These are phyloP conservation scores for Perognathus longimembris DNA, from an alignment of 2,113 vertebrate species.

Conservation along the genomic window DNA sequence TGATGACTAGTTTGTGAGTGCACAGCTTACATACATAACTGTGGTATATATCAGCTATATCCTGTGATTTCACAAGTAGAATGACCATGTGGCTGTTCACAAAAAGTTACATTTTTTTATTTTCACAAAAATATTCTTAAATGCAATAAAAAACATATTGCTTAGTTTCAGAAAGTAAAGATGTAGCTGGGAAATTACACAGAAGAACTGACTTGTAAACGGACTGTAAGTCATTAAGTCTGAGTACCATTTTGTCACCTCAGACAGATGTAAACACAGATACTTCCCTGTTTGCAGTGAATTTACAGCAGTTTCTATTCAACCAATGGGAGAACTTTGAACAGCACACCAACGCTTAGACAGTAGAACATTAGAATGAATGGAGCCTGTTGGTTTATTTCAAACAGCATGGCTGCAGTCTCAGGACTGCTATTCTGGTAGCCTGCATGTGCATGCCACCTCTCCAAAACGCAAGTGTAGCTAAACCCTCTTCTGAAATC, in stretches of 20 bases:
- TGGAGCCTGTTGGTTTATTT: not conserved
- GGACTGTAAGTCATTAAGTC: not conserved
- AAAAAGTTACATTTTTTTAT: constrained; percentile 67
- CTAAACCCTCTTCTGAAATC: constrained; percentile 11
- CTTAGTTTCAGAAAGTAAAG: constrained; percentile 62
- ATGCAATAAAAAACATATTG: constrained; percentile 63
- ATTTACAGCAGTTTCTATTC: not conserved
- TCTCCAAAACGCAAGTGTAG: constrained; percentile 31
- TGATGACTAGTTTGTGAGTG: constrained; percentile 32
- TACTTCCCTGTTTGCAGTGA: not conserved
- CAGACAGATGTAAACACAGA: constrained; percentile 23
- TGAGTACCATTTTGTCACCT: not conserved
- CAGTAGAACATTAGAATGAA: not conserved
- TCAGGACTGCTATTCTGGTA: not conserved
- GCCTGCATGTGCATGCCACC: not conserved
- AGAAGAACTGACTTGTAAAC: not conserved
- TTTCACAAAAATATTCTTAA: constrained; percentile 69
- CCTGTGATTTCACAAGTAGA: constrained; percentile 52
- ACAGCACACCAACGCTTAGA: not conserved
- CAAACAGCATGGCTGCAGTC: not conserved
- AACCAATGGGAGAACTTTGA: not conserved
- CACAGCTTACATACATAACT: not conserved
- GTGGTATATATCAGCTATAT: not conserved
- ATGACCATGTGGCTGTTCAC: constrained; percentile 53
- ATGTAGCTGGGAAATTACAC: constrained; percentile 51